Evolutionary conservation across 2,888 invertebrate genomes (phyloP).

Genomic region (Drosophila testacea): DNA sequence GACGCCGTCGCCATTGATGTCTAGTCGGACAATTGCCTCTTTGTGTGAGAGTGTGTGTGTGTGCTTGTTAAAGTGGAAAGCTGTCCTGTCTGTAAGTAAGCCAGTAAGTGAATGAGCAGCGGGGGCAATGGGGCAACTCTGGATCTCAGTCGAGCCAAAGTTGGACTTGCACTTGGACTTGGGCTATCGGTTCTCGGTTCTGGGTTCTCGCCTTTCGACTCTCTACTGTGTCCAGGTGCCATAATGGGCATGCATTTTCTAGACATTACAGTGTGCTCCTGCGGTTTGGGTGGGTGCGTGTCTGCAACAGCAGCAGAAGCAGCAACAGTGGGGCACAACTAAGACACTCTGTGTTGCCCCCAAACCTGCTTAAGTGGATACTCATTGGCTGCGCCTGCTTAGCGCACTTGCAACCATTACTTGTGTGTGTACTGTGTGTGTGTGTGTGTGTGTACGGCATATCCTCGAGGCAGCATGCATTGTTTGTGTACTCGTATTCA

Average conservation of each 20-base stretch:
- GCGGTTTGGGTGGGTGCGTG: conserved; percentile 74
- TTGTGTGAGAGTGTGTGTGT: conserved; percentile 26
- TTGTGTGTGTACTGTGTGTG: conserved; percentile 9
- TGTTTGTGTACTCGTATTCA: conserved; percentile 74
- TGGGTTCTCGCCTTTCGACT: conserved; percentile 3
- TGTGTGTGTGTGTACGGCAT: conserved; percentile 36
- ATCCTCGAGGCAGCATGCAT: conserved; percentile 72
- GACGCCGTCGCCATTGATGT: conserved; percentile 68
- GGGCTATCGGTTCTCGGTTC: neutral
- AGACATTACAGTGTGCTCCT: conserved; percentile 59
- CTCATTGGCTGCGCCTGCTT: conserved; percentile 66
- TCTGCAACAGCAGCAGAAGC: conserved; percentile 19
- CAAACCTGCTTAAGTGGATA: conserved; percentile 37
- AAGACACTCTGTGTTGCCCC: neutral
- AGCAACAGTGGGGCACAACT: conserved; percentile 7
- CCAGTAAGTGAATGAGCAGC: conserved; percentile 74
- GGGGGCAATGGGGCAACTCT: conserved; percentile 6
- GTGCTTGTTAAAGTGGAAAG: conserved; percentile 74
- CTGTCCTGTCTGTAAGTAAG: conserved; percentile 64
- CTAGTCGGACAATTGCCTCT: conserved; percentile 49
- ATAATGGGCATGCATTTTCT: conserved; percentile 75
- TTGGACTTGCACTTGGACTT: neutral
- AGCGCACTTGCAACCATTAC: conserved; percentile 27
- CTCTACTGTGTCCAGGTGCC: conserved; percentile 68
- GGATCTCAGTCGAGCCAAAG: neutral